phyloP scores from a whole-genome alignment of 2,888 invertebrate genomes.

The Drosophila neonasuta region DNA sequence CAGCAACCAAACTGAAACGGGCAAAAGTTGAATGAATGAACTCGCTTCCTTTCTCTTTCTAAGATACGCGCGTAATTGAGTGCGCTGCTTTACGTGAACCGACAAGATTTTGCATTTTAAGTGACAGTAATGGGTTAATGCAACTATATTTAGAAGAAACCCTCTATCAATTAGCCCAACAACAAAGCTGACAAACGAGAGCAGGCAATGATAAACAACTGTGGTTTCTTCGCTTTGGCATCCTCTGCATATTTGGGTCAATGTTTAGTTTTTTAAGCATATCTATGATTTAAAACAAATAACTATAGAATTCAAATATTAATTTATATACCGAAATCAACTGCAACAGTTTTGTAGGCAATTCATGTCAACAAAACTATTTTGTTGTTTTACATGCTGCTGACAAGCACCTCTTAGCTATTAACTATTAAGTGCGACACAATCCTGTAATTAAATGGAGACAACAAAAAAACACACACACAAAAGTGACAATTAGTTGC shows the following conservation, averaged over 20 bases:
- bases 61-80: conserved; percentile 19
- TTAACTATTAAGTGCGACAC: conserved; percentile 2
- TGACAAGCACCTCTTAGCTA: conserved; percentile 25
- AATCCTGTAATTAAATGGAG: conserved; percentile 30
- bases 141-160: conserved; percentile 50
- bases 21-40: conserved; percentile 69
- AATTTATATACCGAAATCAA: neutral
- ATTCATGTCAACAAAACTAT: neutral
- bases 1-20: conserved; percentile 21
- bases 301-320: neutral
- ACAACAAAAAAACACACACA: neutral
- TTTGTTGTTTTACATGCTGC: conserved; percentile 18
- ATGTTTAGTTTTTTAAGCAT: conserved; percentile 1
- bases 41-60: conserved; percentile 30
- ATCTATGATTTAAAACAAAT: neutral
- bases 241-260: conserved; percentile 4
- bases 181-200: conserved; percentile 4
- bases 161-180: conserved; percentile 27
- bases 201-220: conserved; percentile 4
- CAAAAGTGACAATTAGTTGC: conserved; percentile 32
- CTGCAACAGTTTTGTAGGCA: conserved; percentile 3
- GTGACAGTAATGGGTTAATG: conserved; percentile 66
- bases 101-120: conserved; percentile 45
- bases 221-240: neutral
- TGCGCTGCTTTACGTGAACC: conserved; percentile 31